Conservation (phyloP, 2,888 invertebrate species). For the Serripes groenlandicus region DNA sequence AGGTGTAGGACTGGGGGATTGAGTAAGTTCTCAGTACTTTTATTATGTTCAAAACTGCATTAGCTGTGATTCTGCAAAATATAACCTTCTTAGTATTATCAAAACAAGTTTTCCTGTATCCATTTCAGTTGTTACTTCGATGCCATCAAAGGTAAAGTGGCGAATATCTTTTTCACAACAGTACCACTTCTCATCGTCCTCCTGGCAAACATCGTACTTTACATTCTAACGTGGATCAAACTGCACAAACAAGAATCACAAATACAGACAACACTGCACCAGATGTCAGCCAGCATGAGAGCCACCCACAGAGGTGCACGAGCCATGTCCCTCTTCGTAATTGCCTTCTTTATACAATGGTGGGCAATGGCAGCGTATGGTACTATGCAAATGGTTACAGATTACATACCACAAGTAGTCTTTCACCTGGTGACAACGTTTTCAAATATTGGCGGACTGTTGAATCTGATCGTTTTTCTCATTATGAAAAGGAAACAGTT, state of each 20-base stretch:
- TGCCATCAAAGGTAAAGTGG: constrained; percentile 56
- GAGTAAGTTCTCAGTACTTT: too few species aligned
- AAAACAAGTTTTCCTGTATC: too few species aligned
- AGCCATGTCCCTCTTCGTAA: constrained; percentile 68
- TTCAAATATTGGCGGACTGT: constrained; percentile 66
- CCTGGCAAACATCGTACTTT: constrained; percentile 58
- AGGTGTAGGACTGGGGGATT: too few species aligned
- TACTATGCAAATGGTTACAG: constrained; percentile 47
- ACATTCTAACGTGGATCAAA: constrained; percentile 65
- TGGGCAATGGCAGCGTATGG: constrained; percentile 66
- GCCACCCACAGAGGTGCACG: constrained; percentile 65
- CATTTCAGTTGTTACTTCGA: constrained; percentile 69
- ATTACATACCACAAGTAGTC: constrained; percentile 55
- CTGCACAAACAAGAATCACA: constrained; percentile 50
- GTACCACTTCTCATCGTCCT: constrained; percentile 57
- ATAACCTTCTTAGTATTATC: too few species aligned
- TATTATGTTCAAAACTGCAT: too few species aligned
- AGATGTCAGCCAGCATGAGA: constrained; percentile 46
- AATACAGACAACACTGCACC: constrained; percentile 37
- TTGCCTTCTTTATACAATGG: constrained; percentile 69
- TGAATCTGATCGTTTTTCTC: constrained; percentile 60
- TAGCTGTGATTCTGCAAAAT: too few species aligned
- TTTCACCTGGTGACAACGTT: constrained; percentile 67
- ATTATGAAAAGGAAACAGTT: constrained; percentile 49
- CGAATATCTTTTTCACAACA: constrained; percentile 63